A percentile compares a stretch with the other conserved stretches of the same genome.
These are phyloP conservation scores for Enteromius argenteus DNA, from an alignment of 2,797 vertebrate genomes.

Conservation along the genomic window DNA sequence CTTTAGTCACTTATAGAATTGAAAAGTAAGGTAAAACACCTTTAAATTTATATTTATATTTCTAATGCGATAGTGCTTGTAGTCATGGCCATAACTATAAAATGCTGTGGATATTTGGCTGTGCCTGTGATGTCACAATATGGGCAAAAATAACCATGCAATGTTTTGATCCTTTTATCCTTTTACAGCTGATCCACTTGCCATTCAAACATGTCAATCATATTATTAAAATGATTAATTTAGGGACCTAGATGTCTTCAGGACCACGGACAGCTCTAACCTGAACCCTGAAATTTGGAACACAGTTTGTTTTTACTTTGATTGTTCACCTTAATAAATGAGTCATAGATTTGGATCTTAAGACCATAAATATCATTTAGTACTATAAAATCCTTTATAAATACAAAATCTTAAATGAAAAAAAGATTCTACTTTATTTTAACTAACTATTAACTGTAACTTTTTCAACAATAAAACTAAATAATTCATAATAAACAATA, in stretches of 20 bases:
- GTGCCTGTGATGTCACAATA: background rate
- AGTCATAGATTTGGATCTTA: background rate
- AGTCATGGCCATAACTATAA: background rate
- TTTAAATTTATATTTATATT: background rate
- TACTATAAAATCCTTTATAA: background rate
- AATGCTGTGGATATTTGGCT: background rate
- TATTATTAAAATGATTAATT: background rate
- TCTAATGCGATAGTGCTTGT: background rate
- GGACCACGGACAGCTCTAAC: conserved; percentile 8
- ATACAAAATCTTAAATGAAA: background rate
- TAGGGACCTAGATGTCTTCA: background rate
- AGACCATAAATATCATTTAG: background rate
- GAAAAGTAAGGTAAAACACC: background rate
- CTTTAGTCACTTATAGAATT: background rate
- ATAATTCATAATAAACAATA: too few relatives aligned
- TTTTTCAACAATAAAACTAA: too few relatives aligned
- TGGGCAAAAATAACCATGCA: background rate
- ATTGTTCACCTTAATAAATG: background rate
- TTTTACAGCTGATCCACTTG: background rate
- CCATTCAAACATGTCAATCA: background rate
- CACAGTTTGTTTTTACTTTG: background rate
- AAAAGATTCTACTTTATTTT: background rate
- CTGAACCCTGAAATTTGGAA: background rate
- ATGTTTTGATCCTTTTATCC: background rate
- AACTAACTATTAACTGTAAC: background rate